Evolutionary conservation across 2,797 vertebrate genomes (phyloP).

Genomic region (Capromys pilorides): DNA sequence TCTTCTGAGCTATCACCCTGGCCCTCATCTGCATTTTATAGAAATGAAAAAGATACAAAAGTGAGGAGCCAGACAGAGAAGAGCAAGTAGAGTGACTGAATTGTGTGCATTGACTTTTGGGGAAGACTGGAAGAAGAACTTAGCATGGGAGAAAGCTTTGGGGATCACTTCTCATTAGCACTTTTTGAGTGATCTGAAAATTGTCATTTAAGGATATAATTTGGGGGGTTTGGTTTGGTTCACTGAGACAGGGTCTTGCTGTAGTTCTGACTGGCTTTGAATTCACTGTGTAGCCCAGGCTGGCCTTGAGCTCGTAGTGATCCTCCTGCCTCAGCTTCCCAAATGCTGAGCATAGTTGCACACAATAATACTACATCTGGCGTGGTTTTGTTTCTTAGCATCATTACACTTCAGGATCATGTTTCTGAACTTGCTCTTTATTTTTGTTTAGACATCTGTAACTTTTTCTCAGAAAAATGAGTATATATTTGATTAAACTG

Average conservation of each 20-base stretch:
- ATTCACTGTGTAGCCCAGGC: background rate
- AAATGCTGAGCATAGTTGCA: background rate
- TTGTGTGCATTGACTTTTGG: background rate
- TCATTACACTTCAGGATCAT: background rate
- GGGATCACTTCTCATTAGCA: conserved; percentile 5
- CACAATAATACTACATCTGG: background rate
- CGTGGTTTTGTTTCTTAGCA: background rate
- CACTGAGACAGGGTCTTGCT: background rate
- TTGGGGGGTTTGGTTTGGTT: background rate
- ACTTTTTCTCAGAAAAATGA: background rate
- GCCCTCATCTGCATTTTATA: too few relatives aligned
- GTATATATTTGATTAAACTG: background rate
- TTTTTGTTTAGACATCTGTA: background rate
- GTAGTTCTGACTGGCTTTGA: background rate
- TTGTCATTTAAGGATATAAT: background rate
- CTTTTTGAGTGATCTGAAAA: background rate
- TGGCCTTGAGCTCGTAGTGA: background rate
- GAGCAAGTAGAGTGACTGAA: background rate
- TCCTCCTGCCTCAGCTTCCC: background rate
- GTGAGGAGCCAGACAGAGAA: background rate
- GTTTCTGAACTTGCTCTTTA: background rate
- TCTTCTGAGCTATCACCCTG: too few relatives aligned
- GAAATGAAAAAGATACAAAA: background rate
- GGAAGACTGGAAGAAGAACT: background rate
- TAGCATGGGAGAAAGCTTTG: background rate